Evolutionary conservation across 2,797 vertebrate genomes (phyloP), one percentile per base, ranked within the genome.

Genomic region (Mus minutoides): DNA sequence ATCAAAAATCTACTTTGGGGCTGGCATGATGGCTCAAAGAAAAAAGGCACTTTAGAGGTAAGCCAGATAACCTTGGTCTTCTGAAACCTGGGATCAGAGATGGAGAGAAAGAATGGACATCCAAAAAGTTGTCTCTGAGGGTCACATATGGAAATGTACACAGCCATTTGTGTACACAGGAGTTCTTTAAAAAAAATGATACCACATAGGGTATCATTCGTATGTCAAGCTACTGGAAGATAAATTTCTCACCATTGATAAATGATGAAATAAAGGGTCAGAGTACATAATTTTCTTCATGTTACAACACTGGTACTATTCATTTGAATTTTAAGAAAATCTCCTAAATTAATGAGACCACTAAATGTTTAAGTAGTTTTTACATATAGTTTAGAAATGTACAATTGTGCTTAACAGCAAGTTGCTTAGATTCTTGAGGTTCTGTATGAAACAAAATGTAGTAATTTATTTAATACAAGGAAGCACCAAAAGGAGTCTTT

Each of bases 221-320:
- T 4, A 69, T 84, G 37, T 90, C 62, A 79, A 69, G 7, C 37
- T 37, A 90, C 4, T 12, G 0, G 31, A 3, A 93, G 69, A 46
- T 21, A 49, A 14, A 88, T 88, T 79, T 62, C 21, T 80, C 21
- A 69, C 43, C 34, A 91, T 34, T 96, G 73, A 77, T 62, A 92
- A 97, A 60, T 85, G 52, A 94, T 6, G 29, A 95, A 79, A 91
- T 91, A 29, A 69, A 64, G 90, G 24, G n/a, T 79, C 78, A 54
- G 60, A 76, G n/a, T n/a, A 34, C 31, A 24, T 43, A 40, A 92
- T 67, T 94, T 96, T 69, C 71, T 90, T 14, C 86, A 92, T 56
- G 40, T 92, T 56, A 58, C 14, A 85, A 78, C 31, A 92, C 10
- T 34, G 31, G 24, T 19, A 24, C 60, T 87, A 95, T 78, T 90